phyloP scores from a whole-genome alignment of 30 jellyfish, hydroid and myxozoan species.

The Aurelia aurita region DNA sequence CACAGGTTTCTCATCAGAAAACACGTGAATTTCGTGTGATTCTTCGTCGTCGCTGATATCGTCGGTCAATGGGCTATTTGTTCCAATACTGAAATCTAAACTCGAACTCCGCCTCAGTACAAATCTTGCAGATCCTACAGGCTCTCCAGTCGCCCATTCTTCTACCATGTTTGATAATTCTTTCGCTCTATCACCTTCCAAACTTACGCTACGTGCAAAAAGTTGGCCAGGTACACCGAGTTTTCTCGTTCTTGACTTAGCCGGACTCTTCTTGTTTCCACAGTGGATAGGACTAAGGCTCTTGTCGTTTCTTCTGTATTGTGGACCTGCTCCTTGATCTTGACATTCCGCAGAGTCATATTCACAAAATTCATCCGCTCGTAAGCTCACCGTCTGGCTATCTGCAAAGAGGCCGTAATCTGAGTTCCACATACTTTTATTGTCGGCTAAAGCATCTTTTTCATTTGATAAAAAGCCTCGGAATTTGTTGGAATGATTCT shows the following conservation, averaged over 20 bases:
- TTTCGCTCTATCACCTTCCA: constrained; percentile 19
- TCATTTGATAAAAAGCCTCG: too few species aligned
- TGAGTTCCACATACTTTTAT: too few species aligned
- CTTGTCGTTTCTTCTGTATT: background rate
- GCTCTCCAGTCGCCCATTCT: background rate
- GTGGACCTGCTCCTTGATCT: background rate
- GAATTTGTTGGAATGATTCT: too few species aligned
- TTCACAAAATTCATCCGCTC: background rate
- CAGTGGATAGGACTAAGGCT: too few species aligned
- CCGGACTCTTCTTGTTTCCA: background rate
- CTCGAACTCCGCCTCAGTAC: constrained; percentile 26
- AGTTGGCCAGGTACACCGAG: constrained; percentile 18
- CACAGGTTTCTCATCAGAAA: too few species aligned
- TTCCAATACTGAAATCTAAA: constrained; percentile 10
- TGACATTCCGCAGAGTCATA: background rate
- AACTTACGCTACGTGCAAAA: constrained; percentile 36
- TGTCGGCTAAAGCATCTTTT: too few species aligned
- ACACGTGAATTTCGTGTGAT: too few species aligned
- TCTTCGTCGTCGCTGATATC: too few species aligned
- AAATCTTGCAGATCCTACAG: background rate
- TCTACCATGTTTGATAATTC: background rate
- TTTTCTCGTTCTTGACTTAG: background rate
- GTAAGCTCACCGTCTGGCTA: too few species aligned
- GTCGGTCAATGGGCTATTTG: too few species aligned
- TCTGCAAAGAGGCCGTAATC: too few species aligned